Evolutionary conservation across 2,888 invertebrate genomes (phyloP).

Genomic region (Drosophila monieri): DNA sequence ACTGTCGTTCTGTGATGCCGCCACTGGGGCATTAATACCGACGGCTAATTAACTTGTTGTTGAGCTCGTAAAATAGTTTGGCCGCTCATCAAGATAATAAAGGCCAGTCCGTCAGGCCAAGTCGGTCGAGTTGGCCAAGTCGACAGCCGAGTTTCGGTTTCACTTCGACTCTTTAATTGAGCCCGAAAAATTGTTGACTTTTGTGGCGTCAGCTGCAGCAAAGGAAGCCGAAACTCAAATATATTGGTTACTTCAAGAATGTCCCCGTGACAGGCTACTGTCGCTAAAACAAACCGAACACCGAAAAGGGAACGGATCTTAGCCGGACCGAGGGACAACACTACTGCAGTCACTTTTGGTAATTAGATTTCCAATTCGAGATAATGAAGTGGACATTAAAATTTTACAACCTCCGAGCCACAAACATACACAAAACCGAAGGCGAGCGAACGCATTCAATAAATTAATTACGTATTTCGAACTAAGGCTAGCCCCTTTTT

Average conservation of each 20-base stretch:
- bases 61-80: constrained; percentile 78
- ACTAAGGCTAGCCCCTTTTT: constrained; percentile 53
- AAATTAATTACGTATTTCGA: constrained; percentile 69
- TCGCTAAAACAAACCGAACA: constrained; percentile 15
- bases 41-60: constrained; percentile 79
- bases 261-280: constrained; percentile 33
- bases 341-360: constrained; percentile 68
- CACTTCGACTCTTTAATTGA: constrained; percentile 54
- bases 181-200: constrained; percentile 39
- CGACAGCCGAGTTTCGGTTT: constrained; percentile 43
- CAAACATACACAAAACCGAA: constrained; percentile 50
- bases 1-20: constrained; percentile 46
- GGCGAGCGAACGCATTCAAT: constrained; percentile 62
- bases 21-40: constrained; percentile 63
- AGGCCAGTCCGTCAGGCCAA: constrained; percentile 19
- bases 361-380: constrained; percentile 76
- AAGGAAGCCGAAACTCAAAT: constrained; percentile 12
- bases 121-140: constrained; percentile 24
- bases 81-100: constrained; percentile 75
- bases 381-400: constrained; percentile 78
- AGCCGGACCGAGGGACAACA: constrained; percentile 29
- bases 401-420: constrained; percentile 68
- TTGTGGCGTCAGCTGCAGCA: constrained; percentile 51
- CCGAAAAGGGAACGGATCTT: constrained; percentile 18
- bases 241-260: constrained; percentile 23